phyloP scores from a whole-genome alignment of 2,888 invertebrate species.

The Epinotia bilunana region DNA sequence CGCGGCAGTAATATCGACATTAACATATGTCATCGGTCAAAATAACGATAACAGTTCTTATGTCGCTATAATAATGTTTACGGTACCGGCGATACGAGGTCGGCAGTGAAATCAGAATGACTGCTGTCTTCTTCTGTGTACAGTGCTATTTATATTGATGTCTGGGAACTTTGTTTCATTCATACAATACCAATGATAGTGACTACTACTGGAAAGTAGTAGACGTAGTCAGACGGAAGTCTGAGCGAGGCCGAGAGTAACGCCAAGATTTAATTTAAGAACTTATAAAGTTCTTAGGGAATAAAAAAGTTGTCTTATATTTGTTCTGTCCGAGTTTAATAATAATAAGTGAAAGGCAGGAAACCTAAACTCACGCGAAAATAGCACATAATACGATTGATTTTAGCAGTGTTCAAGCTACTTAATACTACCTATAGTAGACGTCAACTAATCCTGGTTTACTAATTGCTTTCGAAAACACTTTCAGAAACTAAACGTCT shows the following conservation, averaged over 20 bases:
- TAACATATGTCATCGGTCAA: conserved; percentile 38
- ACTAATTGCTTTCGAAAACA: conserved; percentile 25
- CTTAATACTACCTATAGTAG: neutral
- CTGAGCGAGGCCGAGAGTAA: neutral
- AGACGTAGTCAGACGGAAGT: too few species aligned
- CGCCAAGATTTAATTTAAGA: neutral
- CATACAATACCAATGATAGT: conserved; percentile 9
- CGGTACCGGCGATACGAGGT: conserved; percentile 26
- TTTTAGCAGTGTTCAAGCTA: neutral
- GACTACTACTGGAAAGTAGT: too few species aligned
- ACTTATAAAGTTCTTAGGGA: neutral
- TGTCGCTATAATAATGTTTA: conserved; percentile 40
- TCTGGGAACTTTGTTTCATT: conserved; percentile 20
- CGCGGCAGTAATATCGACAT: conserved; percentile 29
- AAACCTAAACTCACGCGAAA: neutral
- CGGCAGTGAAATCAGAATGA: conserved; percentile 38
- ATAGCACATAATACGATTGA: neutral
- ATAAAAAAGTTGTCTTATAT: conserved; percentile 2
- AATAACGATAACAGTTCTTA: conserved; percentile 38
- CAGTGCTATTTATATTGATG: conserved; percentile 19
- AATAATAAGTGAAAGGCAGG: neutral
- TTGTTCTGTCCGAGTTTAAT: neutral
- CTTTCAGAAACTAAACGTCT: conserved; percentile 12
- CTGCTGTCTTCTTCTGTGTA: too few species aligned
- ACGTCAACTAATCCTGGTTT: neutral